These are phyloP conservation scores for Drosophila burlai DNA, from an alignment of 1,140 invertebrate genomes.

Conservation along the genomic window DNA sequence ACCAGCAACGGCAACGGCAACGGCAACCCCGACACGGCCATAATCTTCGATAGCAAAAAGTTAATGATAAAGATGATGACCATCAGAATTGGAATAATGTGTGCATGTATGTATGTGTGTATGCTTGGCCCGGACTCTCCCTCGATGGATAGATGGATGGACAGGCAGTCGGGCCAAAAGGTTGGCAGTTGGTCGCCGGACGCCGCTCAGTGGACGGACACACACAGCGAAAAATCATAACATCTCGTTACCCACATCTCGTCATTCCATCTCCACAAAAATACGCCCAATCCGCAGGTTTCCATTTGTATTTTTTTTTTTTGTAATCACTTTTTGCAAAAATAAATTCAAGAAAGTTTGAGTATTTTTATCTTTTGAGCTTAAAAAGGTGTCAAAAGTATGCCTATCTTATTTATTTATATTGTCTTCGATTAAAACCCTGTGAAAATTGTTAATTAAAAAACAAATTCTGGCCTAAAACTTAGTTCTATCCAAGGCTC, in stretches of 20 bases:
- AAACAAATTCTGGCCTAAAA: too few relatives aligned
- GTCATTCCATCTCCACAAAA: constrained; percentile 4
- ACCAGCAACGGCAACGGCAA: background rate
- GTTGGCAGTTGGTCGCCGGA: constrained; percentile 12
- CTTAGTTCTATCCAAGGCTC: too few relatives aligned
- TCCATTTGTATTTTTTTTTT: background rate
- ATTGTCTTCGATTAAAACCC: too few relatives aligned
- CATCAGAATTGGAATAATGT: constrained; percentile 76
- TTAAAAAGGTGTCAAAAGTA: background rate
- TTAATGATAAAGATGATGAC: constrained; percentile 78
- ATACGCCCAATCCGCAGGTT: background rate
- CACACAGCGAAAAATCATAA: constrained; percentile 10
- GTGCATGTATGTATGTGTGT: constrained; percentile 28
- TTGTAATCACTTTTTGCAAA: background rate
- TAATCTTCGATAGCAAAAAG: constrained; percentile 74
- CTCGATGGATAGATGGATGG: constrained; percentile 66
- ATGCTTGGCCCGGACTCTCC: constrained; percentile 13
- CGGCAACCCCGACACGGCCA: constrained; percentile 26
- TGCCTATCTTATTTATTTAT: background rate
- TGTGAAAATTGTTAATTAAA: too few relatives aligned
- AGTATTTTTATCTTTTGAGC: background rate
- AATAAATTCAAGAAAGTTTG: background rate
- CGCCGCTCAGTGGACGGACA: background rate
- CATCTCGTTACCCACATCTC: constrained; percentile 4
- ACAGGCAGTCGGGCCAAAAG: constrained; percentile 26